Evolutionary conservation across 2,113 vertebrate genomes (phyloP).

Genomic region (Cephalopterus ornatus): DNA sequence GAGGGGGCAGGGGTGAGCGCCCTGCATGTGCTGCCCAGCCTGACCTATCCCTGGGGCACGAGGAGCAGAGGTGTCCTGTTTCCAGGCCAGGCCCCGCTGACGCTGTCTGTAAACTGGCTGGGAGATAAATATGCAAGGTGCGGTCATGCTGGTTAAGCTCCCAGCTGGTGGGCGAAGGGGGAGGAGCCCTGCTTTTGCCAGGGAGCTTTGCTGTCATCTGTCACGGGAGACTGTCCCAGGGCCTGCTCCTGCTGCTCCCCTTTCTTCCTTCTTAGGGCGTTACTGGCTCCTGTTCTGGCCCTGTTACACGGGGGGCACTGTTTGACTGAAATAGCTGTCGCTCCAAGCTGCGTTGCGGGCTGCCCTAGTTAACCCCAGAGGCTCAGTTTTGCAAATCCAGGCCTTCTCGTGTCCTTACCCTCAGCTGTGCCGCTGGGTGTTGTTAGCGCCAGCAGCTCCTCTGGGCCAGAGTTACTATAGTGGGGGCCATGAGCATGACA

Average conservation of each 20-base stretch:
- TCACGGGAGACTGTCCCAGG: background rate
- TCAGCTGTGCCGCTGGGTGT: fast-evolving
- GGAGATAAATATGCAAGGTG: slow-evolving; percentile 31
- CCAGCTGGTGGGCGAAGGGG: background rate
- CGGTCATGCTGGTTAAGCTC: background rate
- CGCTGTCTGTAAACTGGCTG: background rate
- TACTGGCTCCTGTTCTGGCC: background rate
- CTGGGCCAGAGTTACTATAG: background rate
- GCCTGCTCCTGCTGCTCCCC: background rate
- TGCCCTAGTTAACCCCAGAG: background rate
- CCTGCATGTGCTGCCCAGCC: background rate
- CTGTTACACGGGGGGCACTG: background rate
- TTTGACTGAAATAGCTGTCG: background rate
- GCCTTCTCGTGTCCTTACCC: background rate
- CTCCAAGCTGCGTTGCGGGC: background rate
- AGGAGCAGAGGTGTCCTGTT: slow-evolving; percentile 8
- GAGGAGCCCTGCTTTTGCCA: slow-evolving; percentile 12
- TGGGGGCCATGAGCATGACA: background rate
- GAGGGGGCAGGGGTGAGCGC: background rate
- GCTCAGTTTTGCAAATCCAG: background rate
- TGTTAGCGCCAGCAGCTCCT: background rate
- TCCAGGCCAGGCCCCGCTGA: background rate
- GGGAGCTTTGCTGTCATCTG: background rate
- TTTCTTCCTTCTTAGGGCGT: slow-evolving; percentile 47
- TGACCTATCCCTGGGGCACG: background rate